Evolutionary conservation across 2,797 vertebrate species (phyloP), one percentile per base, ranked within the genome.

Genomic region (Gymnoscopelus microlampas): DNA sequence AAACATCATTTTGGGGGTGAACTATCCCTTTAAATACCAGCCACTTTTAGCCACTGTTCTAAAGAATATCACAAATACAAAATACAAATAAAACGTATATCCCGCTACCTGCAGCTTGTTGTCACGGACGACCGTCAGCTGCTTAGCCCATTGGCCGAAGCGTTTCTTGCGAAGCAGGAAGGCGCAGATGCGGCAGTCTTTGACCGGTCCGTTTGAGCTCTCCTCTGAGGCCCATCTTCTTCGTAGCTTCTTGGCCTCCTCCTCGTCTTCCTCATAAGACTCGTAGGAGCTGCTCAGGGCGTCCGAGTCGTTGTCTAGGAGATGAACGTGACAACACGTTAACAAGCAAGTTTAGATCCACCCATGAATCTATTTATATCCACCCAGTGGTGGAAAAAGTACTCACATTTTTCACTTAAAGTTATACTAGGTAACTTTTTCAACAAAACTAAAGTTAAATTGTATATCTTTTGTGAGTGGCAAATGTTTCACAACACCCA

Each of bases 211-310:
- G 61, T 95, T 92, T 2, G 95, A 90, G 71, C 88, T 94, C 82
- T 97, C 97, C 87, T 97, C 96, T 0, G 95, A 94, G 0, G 94
- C 94, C 98, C 98, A 98, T 63, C 94, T 94, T 77, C 94, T 95
- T 14, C 90, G 92, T 71, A 88, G 94, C 54, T 92, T 92, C 86
- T 99, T 99, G 60, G 93, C 93, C 60, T 99, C 97, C 2, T 99
- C 97, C 0, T 99, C 98, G 60, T 99, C 98, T 13, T 99, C 98
- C 0, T 99, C 98, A 0, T 99, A 99, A 0, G 98, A 99, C 87
- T 99, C 98, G 0, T 99, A 99, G 10, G 97, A 98, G 83, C 97
- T 99, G 91, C 98, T 99, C 89, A 98, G 93, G 0, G 95, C 97
- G 56, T 99, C 98, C 0, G 98, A 99, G 88, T 99, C 98, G 53